Evolutionary conservation across 2,888 invertebrate genomes (phyloP).

Genomic region (Epinotia nisella): DNA sequence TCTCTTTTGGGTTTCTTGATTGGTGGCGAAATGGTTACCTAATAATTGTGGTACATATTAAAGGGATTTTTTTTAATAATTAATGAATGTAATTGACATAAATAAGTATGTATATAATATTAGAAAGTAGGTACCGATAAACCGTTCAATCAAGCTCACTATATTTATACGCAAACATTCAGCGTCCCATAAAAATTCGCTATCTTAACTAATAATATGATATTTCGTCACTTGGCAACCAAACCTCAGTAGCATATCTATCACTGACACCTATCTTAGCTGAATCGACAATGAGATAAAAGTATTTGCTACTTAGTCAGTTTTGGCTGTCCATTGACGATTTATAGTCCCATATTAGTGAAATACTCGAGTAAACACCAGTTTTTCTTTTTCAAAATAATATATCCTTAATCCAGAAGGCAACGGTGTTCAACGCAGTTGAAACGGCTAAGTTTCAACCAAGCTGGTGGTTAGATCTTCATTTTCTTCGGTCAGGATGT

Average conservation of each 20-base stretch:
- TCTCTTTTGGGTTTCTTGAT: no score
- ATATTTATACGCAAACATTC: background rate
- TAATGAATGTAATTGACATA: background rate
- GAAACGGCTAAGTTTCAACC: slow-evolving; percentile 43
- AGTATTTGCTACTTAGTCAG: no score
- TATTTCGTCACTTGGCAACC: background rate
- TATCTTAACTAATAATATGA: background rate
- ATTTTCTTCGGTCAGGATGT: slow-evolving; percentile 63
- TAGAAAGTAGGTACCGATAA: background rate
- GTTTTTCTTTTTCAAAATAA: background rate
- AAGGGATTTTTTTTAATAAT: no score
- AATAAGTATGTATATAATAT: slow-evolving; percentile 1
- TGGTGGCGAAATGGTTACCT: background rate
- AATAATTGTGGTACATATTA: no score
- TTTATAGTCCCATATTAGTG: background rate
- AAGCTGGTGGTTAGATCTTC: slow-evolving; percentile 53
- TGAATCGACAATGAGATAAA: no score
- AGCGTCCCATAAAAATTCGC: background rate
- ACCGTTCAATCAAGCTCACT: background rate
- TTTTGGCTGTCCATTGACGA: background rate
- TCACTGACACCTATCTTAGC: no score
- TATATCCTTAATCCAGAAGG: slow-evolving; percentile 23
- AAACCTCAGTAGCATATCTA: background rate
- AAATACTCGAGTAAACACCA: background rate
- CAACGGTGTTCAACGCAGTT: background rate